Conservation (phyloP, 2,113 vertebrate genomes). For the Ochotona curzoniae region DNA sequence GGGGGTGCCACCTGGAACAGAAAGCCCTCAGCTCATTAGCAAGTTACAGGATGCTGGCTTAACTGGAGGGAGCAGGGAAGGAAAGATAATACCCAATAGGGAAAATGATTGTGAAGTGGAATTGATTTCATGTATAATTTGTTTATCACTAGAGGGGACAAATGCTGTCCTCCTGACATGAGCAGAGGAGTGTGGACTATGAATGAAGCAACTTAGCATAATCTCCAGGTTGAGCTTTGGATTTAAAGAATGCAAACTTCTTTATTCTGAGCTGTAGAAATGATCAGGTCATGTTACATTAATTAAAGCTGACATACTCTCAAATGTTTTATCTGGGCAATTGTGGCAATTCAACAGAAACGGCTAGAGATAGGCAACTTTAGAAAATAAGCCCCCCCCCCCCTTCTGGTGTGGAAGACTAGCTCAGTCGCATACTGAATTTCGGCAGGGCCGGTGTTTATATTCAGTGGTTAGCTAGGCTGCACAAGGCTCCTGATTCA, state of each 20-base stretch:
- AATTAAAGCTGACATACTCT: constrained; percentile 88
- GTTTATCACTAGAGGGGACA: constrained; percentile 93
- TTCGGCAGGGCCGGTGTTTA: constrained; percentile 71
- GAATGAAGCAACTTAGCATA: constrained; percentile 92
- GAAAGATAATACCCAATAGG: constrained; percentile 90
- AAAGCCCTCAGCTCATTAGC: constrained; percentile 92
- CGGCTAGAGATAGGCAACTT: constrained; percentile 75
- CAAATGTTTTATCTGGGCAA: constrained; percentile 87
- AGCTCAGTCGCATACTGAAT: constrained; percentile 77
- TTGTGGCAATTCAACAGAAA: constrained; percentile 83
- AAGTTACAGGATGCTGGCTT: constrained; percentile 89
- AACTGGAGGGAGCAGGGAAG: constrained; percentile 88
- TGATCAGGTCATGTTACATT: constrained; percentile 88
- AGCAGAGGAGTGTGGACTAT: constrained; percentile 88
- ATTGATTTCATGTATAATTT: constrained; percentile 96
- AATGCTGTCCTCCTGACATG: constrained; percentile 90
- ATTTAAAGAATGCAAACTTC: constrained; percentile 87
- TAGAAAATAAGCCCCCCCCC: constrained; percentile 45
- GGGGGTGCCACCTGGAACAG: constrained; percentile 92
- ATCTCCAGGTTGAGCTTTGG: constrained; percentile 88
- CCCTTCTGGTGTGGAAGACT: constrained; percentile 66
- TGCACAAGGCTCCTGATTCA: constrained; percentile 67
- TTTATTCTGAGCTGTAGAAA: constrained; percentile 87
- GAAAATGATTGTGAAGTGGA: constrained; percentile 92
- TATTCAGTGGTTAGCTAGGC: constrained; percentile 65